Base-by-base conservation (phyloP, 1,140 invertebrate genomes). In the Augochlora pura region DNA sequence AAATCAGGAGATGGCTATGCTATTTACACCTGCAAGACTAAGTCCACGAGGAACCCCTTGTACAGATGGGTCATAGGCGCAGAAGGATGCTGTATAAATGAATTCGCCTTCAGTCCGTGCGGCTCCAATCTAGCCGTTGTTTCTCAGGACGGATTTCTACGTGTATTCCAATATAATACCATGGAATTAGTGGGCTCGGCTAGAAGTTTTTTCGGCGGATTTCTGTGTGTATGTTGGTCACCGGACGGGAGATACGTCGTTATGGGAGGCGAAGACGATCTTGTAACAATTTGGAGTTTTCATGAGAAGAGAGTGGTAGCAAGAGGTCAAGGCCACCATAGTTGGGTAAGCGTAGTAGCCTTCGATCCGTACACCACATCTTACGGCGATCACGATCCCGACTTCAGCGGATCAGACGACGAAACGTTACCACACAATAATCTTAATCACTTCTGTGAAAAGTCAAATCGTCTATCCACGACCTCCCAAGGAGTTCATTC, bases 281-380 rank as follows among this genome's bases (percentile, higher is more conserved):
- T 99, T 57, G 97, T 99, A 9, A 99, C 99, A 12, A 97, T 99
- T n/a, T 99, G 98, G 97, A 98, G 97, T 66, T 96, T 99, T 90
- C 93, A 96, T 86, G 98, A 99, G 89, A 96, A 97, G 86, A 94
- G 98, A 68, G 98, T 99, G 14, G 97, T 99, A 9, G 99, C 98
- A 46, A 93, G 99, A 49, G 98, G 99, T 6, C 98, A 99, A 91
- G 99, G 97, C 7, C 97, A 97, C 89, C 94, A 98, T 82, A 99
- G 98, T 73, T 99, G 99, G 99, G 98, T 99, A 21, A 97, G 97
- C 79, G 97, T 98, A 21, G 98, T 99, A 6, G 97, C 98, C 7
- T 99, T 99, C 93, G 99, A 99, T 94, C 97, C 97, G 0, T 98
- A 96, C 90, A 97, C 96, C 5, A 96, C 95, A 18, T 95, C 94